Evolutionary conservation across 23 tunicate species (phyloP), one percentile per base, ranked within the genome.

Genomic region (Trididemnum clinides): DNA sequence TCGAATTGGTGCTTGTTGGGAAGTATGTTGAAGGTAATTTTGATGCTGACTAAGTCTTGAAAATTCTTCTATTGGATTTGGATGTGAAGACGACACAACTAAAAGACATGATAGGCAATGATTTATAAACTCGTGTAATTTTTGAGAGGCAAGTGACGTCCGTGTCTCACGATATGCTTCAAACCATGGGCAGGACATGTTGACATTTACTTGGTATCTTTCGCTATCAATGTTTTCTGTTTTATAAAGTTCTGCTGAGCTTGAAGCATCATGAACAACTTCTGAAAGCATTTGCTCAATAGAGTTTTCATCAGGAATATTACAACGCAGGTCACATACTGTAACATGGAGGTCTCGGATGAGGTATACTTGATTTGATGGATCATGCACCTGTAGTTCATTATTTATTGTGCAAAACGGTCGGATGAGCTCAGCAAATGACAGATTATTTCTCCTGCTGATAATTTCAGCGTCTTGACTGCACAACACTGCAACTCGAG

Each of bases 381-480:
- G 81, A 28, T 92, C 98, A 64, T 69, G 90, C 6, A 94, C 88
- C 5, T 85, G 84, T 26, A 92, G 50, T 54, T 94, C 94, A 65
- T 58, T 80, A 72, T 87, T 94, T 0, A 94, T 63, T n/a, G 88
- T 62, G 34, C 90, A 79, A 74, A 94, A 94, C 25, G 98, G 98
- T 49, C 57, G 90, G 33, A 94, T 86, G 18, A 94, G 86, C 33
- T 94, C 90, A 63, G 86, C 71, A 39, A 94, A 94, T 2, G 94
- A 82, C 34, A 94, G 73, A 64, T 94, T 94, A 81, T 94, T 94
- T 76, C 89, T 82, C 70, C 79, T 63, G 50, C 98, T 88, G 57
- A 94, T 64, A 72, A 88, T 76, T 35, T 94, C 94, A 37, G 94
- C 98, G 86, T 94, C 98, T 81, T 94, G 93, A 57, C 92, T 94